phyloP scores from a whole-genome alignment of 2,113 vertebrate genomes.

The Neomonachus schauinslandi region DNA sequence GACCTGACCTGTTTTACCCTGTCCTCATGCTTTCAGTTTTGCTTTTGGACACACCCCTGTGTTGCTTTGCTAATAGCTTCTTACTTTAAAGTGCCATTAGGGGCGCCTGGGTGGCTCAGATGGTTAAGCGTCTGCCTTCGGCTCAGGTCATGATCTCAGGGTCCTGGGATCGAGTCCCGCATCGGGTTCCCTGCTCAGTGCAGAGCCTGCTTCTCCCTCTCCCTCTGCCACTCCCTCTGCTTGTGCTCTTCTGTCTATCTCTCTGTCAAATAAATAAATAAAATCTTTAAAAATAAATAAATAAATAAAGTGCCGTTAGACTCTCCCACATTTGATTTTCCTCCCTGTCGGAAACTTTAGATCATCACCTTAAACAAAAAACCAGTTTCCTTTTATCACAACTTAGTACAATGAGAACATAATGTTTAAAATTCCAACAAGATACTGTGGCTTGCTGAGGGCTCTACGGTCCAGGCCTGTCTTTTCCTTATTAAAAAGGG shows the following conservation, averaged over 20 bases:
- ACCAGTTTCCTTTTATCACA: conserved; percentile 2
- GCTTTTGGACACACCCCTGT: neutral
- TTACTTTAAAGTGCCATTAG: neutral
- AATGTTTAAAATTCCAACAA: conserved; percentile 2
- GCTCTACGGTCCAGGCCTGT: neutral
- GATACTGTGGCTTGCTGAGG: neutral
- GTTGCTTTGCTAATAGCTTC: neutral
- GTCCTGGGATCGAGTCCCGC: no score
- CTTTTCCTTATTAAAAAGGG: neutral
- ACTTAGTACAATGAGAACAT: neutral
- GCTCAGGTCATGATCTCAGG: no score
- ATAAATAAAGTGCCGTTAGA: neutral
- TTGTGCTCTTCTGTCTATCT: no score
- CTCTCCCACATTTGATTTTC: neutral
- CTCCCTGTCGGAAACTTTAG: neutral
- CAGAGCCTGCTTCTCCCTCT: no score
- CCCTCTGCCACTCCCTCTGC: no score
- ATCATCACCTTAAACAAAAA: neutral
- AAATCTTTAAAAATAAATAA: no score
- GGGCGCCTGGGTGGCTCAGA: no score
- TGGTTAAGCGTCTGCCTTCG: no score
- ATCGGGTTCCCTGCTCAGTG: no score
- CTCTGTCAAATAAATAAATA: no score
- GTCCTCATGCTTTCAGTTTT: neutral
- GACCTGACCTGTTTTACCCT: neutral